Evolutionary conservation across 2,113 vertebrate species (phyloP).

Genomic region (Grus americana): DNA sequence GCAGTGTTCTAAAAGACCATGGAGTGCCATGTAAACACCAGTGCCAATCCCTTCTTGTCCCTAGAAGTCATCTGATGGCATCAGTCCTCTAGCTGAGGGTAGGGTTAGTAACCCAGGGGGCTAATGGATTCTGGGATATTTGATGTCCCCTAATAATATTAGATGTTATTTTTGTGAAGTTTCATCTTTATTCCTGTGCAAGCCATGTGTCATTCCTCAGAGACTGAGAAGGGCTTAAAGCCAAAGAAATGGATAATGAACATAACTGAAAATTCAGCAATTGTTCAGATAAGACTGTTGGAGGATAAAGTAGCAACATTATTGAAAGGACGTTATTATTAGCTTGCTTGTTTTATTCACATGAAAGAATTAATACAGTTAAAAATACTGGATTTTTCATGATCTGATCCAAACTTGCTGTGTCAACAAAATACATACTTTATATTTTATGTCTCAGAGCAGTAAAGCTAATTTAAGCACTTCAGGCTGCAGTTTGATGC

Average conservation of each 20-base stretch:
- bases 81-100: background rate
- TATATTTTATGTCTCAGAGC: background rate
- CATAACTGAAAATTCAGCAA: background rate
- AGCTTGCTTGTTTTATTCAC: background rate
- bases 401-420: background rate
- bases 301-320: background rate
- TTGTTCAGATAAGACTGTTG: background rate
- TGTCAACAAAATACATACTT: background rate
- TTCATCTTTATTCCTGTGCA: background rate
- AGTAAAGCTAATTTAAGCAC: background rate
- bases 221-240: background rate
- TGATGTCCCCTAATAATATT: background rate
- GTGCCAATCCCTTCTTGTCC: background rate
- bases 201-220: background rate
- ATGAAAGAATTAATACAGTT: background rate
- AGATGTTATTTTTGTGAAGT: background rate
- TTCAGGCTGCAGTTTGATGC: background rate
- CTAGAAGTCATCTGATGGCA: background rate
- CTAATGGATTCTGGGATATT: background rate
- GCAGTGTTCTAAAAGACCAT: background rate
- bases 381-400: background rate
- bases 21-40: accelerated
- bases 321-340: background rate
- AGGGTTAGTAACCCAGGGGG: background rate
- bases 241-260: background rate